Evolutionary conservation across 2,113 vertebrate genomes (phyloP).

Genomic region (Callospermophilus lateralis): DNA sequence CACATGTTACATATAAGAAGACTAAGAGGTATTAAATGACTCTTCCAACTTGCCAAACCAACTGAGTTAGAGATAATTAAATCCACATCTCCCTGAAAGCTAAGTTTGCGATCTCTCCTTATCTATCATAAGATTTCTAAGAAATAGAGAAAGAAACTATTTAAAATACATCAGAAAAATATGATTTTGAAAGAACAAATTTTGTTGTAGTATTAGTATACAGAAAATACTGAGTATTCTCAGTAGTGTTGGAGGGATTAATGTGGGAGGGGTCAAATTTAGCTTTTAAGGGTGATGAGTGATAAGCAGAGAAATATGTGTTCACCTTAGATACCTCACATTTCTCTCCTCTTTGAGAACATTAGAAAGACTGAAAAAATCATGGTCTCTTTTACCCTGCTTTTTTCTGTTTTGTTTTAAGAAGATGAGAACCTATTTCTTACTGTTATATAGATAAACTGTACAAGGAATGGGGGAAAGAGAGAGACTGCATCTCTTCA

Average conservation of each 20-base stretch:
- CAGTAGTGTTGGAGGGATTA: neutral
- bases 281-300: neutral
- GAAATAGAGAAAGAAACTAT: neutral
- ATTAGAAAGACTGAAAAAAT: neutral
- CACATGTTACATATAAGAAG: neutral
- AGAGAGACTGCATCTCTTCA: neutral
- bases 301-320: neutral
- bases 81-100: neutral
- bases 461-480: neutral
- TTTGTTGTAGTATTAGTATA: neutral
- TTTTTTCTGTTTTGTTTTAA: neutral
- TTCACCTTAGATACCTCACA: neutral
- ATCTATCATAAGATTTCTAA: neutral
- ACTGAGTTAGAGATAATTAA: neutral
- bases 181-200: conserved; percentile 38
- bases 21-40: conserved; percentile 8
- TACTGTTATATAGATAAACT: neutral
- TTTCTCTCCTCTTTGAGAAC: neutral
- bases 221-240: neutral
- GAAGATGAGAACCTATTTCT: neutral
- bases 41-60: conserved; percentile 25
- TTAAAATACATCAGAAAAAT: conserved; percentile 34
- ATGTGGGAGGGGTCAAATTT: conserved; percentile 34
- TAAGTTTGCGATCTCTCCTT: neutral
- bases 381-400: neutral